A percentile compares a stretch with the other conserved stretches of the same genome.
Conservation (phyloP, 2,888 invertebrate species). For the Harpagoxenus sublaevis region DNA sequence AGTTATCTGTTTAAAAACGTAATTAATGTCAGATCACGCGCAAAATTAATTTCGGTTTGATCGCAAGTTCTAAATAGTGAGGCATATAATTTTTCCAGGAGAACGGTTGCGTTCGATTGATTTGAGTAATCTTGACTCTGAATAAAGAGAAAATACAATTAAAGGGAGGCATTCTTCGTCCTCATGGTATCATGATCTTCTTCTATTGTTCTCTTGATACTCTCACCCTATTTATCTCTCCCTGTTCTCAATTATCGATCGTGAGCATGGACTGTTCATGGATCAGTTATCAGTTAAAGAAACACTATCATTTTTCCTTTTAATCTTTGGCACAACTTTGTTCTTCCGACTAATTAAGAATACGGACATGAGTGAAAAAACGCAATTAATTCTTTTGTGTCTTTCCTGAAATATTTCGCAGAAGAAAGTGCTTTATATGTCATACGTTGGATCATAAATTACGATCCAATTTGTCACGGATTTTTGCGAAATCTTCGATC, state of each 20-base stretch:
- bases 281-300: too few relatives aligned
- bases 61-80: conserved; percentile 20
- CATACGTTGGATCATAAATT: too few relatives aligned
- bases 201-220: conserved; percentile 62
- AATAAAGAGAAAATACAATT: conserved; percentile 61
- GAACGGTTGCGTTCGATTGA: conserved; percentile 79
- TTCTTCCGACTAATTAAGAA: too few relatives aligned
- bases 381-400: too few relatives aligned
- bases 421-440: too few relatives aligned
- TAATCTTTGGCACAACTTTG: too few relatives aligned
- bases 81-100: conserved; percentile 78
- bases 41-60: not conserved
- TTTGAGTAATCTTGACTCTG: conserved; percentile 81
- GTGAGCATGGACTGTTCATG: conserved; percentile 56
- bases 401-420: too few relatives aligned
- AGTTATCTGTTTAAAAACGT: not conserved
- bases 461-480: too few relatives aligned
- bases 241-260: conserved; percentile 75
- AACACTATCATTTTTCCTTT: too few relatives aligned
- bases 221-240: conserved; percentile 10
- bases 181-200: conserved; percentile 63
- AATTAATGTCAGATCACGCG: not conserved
- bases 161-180: conserved; percentile 77
- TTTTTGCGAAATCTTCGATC: too few relatives aligned
- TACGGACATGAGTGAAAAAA: too few relatives aligned